Evolutionary conservation across 64 coral and sea anemone species (phyloP).

Genomic region (Actinia tenebrosa): DNA sequence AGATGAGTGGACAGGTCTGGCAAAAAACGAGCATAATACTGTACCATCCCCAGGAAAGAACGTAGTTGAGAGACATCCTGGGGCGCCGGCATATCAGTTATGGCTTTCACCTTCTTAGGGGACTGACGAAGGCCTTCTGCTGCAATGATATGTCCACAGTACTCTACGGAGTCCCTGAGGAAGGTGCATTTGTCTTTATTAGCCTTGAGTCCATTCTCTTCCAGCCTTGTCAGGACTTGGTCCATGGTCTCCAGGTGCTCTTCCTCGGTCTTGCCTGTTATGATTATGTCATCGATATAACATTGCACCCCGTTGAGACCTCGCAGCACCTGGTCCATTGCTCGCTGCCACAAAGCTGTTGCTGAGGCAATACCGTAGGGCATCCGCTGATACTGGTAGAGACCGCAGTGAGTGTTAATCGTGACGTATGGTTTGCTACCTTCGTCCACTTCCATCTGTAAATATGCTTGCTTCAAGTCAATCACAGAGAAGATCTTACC

Average conservation of each 20-base stretch:
- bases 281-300: slow-evolving; percentile 18
- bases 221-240: slow-evolving; percentile 8
- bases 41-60: too few species aligned
- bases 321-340: slow-evolving; percentile 45
- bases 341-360: slow-evolving; percentile 27
- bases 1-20: too few species aligned
- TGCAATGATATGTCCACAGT: neutral
- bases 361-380: slow-evolving; percentile 40
- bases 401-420: slow-evolving; percentile 23
- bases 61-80: too few species aligned
- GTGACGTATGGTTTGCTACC: neutral
- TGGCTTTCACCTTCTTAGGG: slow-evolving; percentile 7
- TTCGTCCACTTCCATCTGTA: slow-evolving; percentile 36
- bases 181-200: slow-evolving; percentile 33
- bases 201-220: slow-evolving; percentile 1
- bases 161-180: slow-evolving; percentile 11
- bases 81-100: too few species aligned
- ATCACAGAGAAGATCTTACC: slow-evolving; percentile 20
- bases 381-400: slow-evolving; percentile 22
- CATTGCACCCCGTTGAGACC: neutral
- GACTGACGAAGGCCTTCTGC: slow-evolving; percentile 6
- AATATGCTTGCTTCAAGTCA: slow-evolving; percentile 20
- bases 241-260: slow-evolving; percentile 27
- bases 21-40: too few species aligned
- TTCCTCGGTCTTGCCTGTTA: neutral